Base-by-base conservation (phyloP, 2,888 invertebrate genomes). In the Cataglyphis rosenhaueri region DNA sequence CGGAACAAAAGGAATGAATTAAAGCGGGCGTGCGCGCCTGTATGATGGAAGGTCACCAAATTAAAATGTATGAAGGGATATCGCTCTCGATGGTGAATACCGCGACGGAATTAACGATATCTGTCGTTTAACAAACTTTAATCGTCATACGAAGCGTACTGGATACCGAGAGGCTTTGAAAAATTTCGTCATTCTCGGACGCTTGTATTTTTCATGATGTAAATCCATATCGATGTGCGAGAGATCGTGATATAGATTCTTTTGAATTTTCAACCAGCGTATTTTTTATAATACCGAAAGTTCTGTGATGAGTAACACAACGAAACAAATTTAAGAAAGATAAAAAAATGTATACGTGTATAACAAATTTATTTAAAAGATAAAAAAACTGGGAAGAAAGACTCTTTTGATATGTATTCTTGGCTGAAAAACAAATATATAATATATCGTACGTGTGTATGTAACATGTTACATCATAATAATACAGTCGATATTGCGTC, bases 1-100 rank as follows among this genome's bases (percentile, higher is more conserved):
- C 61, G 86, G 84, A 86, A 89, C 89, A 89, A 89, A 87, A 87
- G 89, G 83, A 89, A 86, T 83, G 89, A 89, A 89, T 89, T 89
- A 89, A 89, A 89, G 78, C 81, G 52, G 52, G 75, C 70, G 79
- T 73, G 52, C 84, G 70, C 68, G 62, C 32, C 44, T 41, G 41
- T 35, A 61, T 83, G 79, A 86, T 85, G 84, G 78, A 84, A 82
- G 86, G 86, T 85, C 86, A 79, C 66, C 74, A 78, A 87, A 89
- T 87, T 84, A 89, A 89, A 87, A 86, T 86, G 86, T 74, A 89
- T 83, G 82, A 85, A 85, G 84, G 55, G 84, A 73, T 88, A 75
- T 85, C 84, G 55, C 38, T 55, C 55, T 55, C 55, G 78, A 61
- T 70, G 64, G 75, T 15, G 82, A 76, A 65, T 18, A 62, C 62